Evolutionary conservation across 2,797 vertebrate genomes (phyloP), one percentile per base, ranked within the genome.

Genomic region (Sebastes goodei): DNA sequence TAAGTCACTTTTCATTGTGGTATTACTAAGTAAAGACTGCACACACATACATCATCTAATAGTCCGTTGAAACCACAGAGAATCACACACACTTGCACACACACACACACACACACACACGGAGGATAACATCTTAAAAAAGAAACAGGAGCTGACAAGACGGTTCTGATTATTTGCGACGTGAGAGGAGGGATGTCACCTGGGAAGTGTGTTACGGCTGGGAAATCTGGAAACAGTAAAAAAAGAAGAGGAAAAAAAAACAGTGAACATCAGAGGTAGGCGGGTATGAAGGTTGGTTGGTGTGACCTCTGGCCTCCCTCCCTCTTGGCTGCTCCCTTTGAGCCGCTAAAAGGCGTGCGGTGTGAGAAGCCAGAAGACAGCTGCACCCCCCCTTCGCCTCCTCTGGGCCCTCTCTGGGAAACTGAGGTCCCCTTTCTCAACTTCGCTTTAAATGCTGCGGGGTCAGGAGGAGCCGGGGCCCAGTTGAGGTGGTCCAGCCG

Each of bases 161-260:
- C 61, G 63, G 85, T 90, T 90, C 75, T 71, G 73, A 91, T 93
- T 89, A 93, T 93, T 92, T 89, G 90, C 68, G 67, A 86, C 15
- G 42, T 90, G 77, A 84, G 84, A 80, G 77, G 49, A 80, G 89
- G 67, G 89, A 88, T 88, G 89, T 94, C 92, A 95, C 88, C 92
- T 94, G 90, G 89, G 88, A 94, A 82, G 87, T 71, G 82, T 87
- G 86, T 92, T 91, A 91, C 64, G 74, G 87, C 87, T 88, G 67
- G 57, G 67, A 88, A 93, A 92, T 94, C 93, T 95, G 93, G 94
- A 95, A 94, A 86, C 93, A 87, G 88, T 95, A 93, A 94, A 95
- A 92, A 67, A 85, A 76, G 27, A 80, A 64, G 78, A 80, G 27
- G 70, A 64, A 52, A 32, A 65, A 80, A 77, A 81, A 82, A 46